Conservation (phyloP, 2,888 invertebrate genomes). For the Tanytarsus gracilentus region DNA sequence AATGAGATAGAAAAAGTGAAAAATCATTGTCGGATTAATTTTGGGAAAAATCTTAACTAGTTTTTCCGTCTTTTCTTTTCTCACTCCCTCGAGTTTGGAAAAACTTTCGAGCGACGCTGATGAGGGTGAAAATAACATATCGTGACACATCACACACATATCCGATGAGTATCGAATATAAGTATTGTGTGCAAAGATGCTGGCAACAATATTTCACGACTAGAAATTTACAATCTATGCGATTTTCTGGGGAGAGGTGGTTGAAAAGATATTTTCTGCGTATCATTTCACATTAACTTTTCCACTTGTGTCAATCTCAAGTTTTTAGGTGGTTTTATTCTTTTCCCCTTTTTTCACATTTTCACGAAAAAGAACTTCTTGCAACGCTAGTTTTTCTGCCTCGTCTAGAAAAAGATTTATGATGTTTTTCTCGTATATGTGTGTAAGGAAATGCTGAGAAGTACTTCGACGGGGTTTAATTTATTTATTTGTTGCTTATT, state of each 20-base stretch:
- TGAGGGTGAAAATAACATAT: conserved; percentile 9
- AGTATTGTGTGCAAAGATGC: neutral
- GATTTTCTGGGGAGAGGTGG: neutral
- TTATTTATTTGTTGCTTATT: conserved; percentile 25
- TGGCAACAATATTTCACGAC: neutral
- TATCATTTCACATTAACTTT: conserved; percentile 24
- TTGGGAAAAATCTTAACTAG: conserved; percentile 10
- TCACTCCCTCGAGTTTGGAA: neutral
- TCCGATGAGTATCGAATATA: neutral
- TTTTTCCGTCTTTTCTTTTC: conserved; percentile 8
- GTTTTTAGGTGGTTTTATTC: neutral
- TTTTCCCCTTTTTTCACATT: neutral
- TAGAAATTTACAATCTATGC: no score
- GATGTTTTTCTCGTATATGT: neutral
- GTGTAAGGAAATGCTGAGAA: no score
- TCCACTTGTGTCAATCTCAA: conserved; percentile 19
- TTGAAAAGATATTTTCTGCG: neutral
- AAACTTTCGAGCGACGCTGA: neutral
- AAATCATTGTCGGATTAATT: conserved; percentile 23
- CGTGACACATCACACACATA: neutral
- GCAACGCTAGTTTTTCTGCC: conserved; percentile 13
- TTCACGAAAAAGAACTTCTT: neutral
- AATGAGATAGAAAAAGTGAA: neutral
- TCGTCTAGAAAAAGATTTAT: conserved; percentile 13
- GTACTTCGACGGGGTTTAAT: conserved; percentile 16